Base-by-base conservation (phyloP, 2,797 vertebrate genomes). In the Carapus acus region DNA sequence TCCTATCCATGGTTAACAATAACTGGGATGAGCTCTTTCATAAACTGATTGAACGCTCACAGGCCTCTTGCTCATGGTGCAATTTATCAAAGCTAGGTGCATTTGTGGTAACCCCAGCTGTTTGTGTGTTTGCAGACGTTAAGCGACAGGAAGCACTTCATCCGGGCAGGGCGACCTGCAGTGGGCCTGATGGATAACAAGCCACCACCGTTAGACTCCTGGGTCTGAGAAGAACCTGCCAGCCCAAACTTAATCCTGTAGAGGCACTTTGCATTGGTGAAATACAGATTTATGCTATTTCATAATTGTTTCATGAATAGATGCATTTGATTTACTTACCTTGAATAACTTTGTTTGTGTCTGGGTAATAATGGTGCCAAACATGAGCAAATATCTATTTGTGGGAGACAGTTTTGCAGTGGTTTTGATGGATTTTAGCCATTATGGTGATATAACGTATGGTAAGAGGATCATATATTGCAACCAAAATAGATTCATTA, bases 201-300 rank as follows among this genome's bases (percentile, higher is more conserved):
- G 80, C 94, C 94, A 76, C 95, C 94, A 78, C 96, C 96, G 55
- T 91, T 97, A 87, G 96, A 99, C 90, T 99, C 96, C 71, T 99
- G 95, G 96, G 96, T 99, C 83, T 99, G 91, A 44, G 13, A 23
- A 66, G 73, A 72, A 39, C 47, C 57, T 4, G 37, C 33, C 8
- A 24, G 38, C 54, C 39, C 50, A 17, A 11, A 49, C 42, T 43
- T 31, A 65, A 71, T 48, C 54, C 54, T 54, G 59, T 65, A 71
- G 65, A 76, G 66, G 73, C 68, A 68, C 74, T 74, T 77, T 80
- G 43, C 64, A 54, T 42, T 29, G 58, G 69, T 77, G 57, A 77
- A 65, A 74, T 39, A 62, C 39, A 41, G 70, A 79, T 73, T 65
- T 58, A 54, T 69, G 68, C 68, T 69, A 71, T 67, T 67, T 38